Percentiles rank a stretch among this genome's conserved stretches.
phyloP scores from a whole-genome alignment of 2,113 vertebrate genomes.

The Pyxicephalus adspersus region DNA sequence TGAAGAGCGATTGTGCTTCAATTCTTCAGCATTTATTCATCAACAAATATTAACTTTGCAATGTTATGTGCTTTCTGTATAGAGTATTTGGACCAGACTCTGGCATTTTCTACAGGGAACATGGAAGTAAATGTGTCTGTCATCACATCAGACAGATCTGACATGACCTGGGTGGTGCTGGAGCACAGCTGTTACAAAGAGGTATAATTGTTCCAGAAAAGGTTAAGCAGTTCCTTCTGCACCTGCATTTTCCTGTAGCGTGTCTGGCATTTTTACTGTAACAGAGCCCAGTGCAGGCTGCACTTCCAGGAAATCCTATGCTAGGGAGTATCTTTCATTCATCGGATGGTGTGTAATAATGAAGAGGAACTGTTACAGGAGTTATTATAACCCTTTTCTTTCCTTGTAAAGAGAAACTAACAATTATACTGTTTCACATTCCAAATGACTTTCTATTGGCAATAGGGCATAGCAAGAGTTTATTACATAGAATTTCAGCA shows the following conservation, averaged over 20 bases:
- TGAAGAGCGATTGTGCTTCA: too few relatives aligned
- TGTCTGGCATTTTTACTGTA: not conserved
- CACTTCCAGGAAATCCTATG: constrained; percentile 47
- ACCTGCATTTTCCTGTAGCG: constrained; percentile 36
- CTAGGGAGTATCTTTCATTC: constrained; percentile 35
- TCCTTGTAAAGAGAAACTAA: not conserved
- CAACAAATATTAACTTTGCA: too few relatives aligned
- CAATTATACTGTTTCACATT: too few relatives aligned
- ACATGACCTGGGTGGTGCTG: constrained; percentile 34
- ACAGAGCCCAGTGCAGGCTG: constrained; percentile 15
- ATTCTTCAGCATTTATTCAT: too few relatives aligned
- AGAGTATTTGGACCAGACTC: not conserved
- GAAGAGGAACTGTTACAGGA: not conserved
- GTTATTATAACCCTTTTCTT: not conserved
- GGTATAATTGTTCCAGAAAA: not conserved
- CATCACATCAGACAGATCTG: not conserved
- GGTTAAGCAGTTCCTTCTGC: constrained; percentile 15
- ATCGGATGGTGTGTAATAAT: constrained; percentile 34
- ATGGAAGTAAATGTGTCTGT: not conserved
- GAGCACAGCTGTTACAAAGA: not conserved
- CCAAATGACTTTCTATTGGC: too few relatives aligned
- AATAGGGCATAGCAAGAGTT: too few relatives aligned
- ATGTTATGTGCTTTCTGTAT: too few relatives aligned
- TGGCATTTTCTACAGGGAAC: not conserved
- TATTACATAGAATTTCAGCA: too few relatives aligned